These are phyloP conservation scores for Pachycephala philippinensis DNA, from an alignment of 2,113 vertebrate species.

Conservation along the genomic window DNA sequence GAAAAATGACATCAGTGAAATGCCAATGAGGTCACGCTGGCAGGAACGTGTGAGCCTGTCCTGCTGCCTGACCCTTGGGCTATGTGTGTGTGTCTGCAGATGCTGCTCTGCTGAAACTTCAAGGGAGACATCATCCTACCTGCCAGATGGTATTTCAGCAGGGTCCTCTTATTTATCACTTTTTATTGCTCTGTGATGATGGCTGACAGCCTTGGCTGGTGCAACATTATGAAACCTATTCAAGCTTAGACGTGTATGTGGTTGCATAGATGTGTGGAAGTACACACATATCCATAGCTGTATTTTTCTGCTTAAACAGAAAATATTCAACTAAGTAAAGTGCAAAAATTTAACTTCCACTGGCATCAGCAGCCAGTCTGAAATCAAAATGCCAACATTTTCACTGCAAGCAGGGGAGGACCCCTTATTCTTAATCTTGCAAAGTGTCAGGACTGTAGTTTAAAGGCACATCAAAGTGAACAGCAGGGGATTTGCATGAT, in stretches of 20 bases:
- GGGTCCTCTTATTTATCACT: background rate
- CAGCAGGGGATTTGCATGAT: background rate
- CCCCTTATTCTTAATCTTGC: background rate
- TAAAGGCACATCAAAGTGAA: slow-evolving; percentile 1
- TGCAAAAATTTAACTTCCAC: background rate
- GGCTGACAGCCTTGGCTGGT: background rate
- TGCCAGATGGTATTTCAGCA: slow-evolving; percentile 46
- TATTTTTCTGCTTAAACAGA: background rate
- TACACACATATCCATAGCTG: background rate
- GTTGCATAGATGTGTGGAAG: background rate
- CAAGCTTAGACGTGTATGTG: background rate
- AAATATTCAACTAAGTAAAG: background rate
- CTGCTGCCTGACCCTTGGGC: background rate
- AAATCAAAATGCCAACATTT: background rate
- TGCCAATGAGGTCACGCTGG: background rate
- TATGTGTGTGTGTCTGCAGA: background rate
- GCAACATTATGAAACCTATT: background rate
- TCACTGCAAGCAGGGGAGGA: background rate
- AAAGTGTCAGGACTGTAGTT: background rate
- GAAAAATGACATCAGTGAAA: background rate
- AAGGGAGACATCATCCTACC: background rate
- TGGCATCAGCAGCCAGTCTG: background rate
- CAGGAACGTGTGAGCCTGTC: background rate
- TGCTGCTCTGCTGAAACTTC: slow-evolving; percentile 18
- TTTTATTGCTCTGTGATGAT: background rate